Conservation (phyloP, 2,797 vertebrate species). For the Delichon dasypus region DNA sequence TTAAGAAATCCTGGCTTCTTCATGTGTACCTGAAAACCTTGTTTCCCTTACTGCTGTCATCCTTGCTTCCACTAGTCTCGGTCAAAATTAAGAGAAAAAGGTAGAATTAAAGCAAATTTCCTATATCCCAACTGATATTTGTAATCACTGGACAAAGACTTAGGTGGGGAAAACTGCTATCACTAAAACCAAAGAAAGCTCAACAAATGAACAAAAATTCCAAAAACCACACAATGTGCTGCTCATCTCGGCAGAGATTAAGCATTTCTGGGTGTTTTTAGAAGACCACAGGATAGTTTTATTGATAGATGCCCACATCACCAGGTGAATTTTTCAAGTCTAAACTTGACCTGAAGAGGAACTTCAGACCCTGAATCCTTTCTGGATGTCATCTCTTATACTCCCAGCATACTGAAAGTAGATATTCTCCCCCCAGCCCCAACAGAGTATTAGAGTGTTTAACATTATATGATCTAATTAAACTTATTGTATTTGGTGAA, state of each 20-base stretch:
- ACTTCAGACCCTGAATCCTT: neutral
- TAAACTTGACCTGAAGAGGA: neutral
- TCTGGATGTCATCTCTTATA: neutral
- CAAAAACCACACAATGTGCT: neutral
- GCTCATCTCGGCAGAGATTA: neutral
- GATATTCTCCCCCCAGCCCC: fast-evolving
- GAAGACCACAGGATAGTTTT: neutral
- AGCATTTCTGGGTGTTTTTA: neutral
- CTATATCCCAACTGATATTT: neutral
- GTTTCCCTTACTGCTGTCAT: neutral
- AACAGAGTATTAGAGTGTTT: neutral
- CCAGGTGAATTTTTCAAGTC: neutral
- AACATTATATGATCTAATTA: neutral
- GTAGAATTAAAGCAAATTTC: neutral
- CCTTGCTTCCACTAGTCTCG: neutral
- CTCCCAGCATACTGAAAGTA: neutral
- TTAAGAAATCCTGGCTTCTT: neutral
- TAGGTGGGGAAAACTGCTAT: neutral
- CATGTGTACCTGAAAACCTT: neutral
- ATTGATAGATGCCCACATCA: neutral
- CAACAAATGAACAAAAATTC: neutral
- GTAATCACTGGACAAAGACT: neutral
- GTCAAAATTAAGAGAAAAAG: neutral
- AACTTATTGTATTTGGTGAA: neutral
- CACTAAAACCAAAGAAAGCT: neutral